Percentiles rank a stretch among this genome's conserved stretches.
phyloP scores from a whole-genome alignment of 2,797 vertebrate species.

The Pogonophryne albipinna region DNA sequence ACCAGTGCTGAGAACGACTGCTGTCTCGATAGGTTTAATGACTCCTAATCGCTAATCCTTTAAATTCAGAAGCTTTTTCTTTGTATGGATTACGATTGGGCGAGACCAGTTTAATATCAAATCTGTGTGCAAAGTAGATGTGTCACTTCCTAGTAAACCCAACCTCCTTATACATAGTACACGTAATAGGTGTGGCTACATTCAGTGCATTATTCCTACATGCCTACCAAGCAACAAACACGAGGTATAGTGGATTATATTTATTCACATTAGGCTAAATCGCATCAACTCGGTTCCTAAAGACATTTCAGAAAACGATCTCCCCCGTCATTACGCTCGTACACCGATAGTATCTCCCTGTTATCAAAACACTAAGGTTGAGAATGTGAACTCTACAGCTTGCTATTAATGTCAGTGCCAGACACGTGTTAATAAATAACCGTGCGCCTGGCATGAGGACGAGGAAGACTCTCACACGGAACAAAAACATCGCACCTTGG shows the following conservation, averaged over 20 bases:
- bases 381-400: constrained; percentile 47
- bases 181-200: neutral
- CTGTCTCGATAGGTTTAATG: neutral
- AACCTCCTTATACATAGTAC: neutral
- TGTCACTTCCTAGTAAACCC: no score
- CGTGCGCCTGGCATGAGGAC: constrained; percentile 14
- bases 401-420: constrained; percentile 43
- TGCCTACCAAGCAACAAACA: neutral
- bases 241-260: constrained; percentile 2
- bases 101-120: neutral
- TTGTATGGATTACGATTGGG: neutral
- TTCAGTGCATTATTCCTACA: constrained; percentile 3
- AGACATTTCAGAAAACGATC: constrained; percentile 5
- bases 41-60: neutral
- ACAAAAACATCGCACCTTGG: neutral
- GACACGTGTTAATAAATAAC: constrained; percentile 66
- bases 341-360: constrained; percentile 8
- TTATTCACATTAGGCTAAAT: neutral
- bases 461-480: neutral
- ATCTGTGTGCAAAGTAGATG: neutral
- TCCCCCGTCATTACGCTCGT: neutral
- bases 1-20: neutral
- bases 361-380: constrained; percentile 53
- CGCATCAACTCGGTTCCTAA: neutral
- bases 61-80: neutral